These are phyloP conservation scores for Genyomyrus donnyi DNA, from an alignment of 2,113 vertebrate genomes.

Conservation along the genomic window DNA sequence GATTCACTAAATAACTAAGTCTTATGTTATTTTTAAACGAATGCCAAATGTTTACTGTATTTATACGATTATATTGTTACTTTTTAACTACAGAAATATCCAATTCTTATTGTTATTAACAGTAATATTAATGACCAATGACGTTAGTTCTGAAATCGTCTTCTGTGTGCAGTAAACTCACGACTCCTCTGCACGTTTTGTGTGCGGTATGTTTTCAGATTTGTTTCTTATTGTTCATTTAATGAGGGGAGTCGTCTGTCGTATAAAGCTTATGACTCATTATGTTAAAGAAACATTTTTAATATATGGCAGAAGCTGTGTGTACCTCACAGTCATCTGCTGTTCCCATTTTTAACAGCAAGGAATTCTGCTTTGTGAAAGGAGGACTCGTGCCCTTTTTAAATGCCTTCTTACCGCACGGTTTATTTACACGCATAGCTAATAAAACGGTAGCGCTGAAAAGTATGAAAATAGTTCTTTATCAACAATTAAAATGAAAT, in stretches of 20 bases:
- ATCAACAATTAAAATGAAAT: not conserved
- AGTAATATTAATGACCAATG: not conserved
- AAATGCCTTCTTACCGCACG: not conserved
- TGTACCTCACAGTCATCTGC: not conserved
- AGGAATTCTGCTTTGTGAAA: not conserved
- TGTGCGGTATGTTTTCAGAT: not conserved
- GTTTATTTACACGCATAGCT: not conserved
- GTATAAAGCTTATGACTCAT: not conserved
- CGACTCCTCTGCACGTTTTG: not conserved
- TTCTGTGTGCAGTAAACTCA: not conserved
- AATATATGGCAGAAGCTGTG: not conserved
- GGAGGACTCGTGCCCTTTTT: not conserved
- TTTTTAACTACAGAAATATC: not conserved
- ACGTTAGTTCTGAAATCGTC: not conserved
- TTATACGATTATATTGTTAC: not conserved
- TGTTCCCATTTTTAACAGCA: not conserved
- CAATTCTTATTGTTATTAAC: not conserved
- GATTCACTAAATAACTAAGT: not conserved
- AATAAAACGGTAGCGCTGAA: not conserved
- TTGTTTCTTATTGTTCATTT: not conserved
- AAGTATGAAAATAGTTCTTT: not conserved
- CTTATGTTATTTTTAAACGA: not conserved
- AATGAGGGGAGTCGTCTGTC: not conserved
- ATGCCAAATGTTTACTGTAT: not conserved
- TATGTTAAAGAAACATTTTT: not conserved